A percentile compares a stretch with the other conserved stretches of the same genome.
These are phyloP conservation scores for Eulimnadia texana DNA, from an alignment of 1,140 invertebrate genomes.

Conservation along the genomic window DNA sequence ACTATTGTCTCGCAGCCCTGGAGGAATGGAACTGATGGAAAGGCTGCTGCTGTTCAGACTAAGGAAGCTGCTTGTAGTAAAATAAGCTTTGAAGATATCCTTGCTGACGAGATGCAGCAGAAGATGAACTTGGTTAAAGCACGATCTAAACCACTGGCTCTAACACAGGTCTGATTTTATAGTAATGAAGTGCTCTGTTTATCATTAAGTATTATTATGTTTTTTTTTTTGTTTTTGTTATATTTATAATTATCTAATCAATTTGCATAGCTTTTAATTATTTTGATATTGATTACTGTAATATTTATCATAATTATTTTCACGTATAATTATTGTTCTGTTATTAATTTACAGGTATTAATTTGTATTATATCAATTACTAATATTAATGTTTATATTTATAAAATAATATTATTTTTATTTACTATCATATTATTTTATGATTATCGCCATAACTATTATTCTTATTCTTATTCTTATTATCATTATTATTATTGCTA, in stretches of 20 bases:
- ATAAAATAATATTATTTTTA: not conserved
- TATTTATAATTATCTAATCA: too few species aligned
- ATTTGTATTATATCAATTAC: not conserved
- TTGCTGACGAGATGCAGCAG: slow-evolving; percentile 42
- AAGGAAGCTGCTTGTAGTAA: not conserved
- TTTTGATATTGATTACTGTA: slow-evolving; percentile 1
- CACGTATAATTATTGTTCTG: too few species aligned
- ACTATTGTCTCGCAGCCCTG: not conserved
- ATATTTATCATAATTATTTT: too few species aligned
- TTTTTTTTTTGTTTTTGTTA: too few species aligned
- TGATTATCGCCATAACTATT: not conserved
- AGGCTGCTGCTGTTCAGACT: not conserved
- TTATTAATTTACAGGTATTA: not conserved
- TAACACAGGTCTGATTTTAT: slow-evolving; percentile 40
- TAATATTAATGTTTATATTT: not conserved
- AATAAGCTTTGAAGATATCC: slow-evolving; percentile 36
- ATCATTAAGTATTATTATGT: too few species aligned
- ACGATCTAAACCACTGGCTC: slow-evolving; percentile 41
- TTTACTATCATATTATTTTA: not conserved
- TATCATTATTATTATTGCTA: too few species aligned
- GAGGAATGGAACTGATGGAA: not conserved
- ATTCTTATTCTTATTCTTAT: not conserved
- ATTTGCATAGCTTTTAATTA: too few species aligned
- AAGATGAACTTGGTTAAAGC: slow-evolving; percentile 41
- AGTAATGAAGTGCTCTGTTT: not conserved